Evolutionary conservation across 2,113 vertebrate species (phyloP), one percentile per base, ranked within the genome.

Genomic region (Pycnonotus jocosus): DNA sequence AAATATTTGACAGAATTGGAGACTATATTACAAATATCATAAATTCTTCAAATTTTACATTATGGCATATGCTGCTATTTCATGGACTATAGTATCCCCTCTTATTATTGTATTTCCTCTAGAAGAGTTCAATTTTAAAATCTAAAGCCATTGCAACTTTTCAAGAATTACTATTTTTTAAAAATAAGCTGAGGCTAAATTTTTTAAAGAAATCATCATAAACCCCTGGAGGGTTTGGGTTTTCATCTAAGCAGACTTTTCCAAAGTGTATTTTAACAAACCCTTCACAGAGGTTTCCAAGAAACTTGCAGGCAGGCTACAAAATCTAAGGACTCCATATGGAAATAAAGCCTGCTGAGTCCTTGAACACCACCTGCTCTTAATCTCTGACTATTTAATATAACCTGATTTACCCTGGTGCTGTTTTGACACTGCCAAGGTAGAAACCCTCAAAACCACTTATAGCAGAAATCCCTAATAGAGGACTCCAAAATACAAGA

Each of bases 331-430:
- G 33, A 71, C 23, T 88, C 50, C 25, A 40, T 77, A 42, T 42
- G 30, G 45, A 72, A 80, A 47, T 15, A 45, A 88, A 86, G 25
- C 33, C 33, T 73, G 14, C 58, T 1, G 47, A 57, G 58, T 77
- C 86, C 80, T 96, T 95, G 72, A 89, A 81, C 47, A 73, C 64
- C 81, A 74, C 81, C 51, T 86, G 80, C 30, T 91, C 77, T 19
- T 90, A 45, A 66, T 38, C 27, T 62, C 54, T 69, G 19, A 62
- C n/a, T 83, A 15, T 61, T 83, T 54, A 86, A 76, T 19, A 62
- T 58, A 86, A 91, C 31, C 45, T 77, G 65, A 81, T 94, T 71
- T 84, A 92, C 38, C 22, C 5, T 7, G 6, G 11, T 91, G 30
- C 23, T 66, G 6, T 47, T 91, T 62, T 68, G 56, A 45, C 51